Conservation (phyloP, 2,888 invertebrate species). For the Pachliopta kotzebuea region DNA sequence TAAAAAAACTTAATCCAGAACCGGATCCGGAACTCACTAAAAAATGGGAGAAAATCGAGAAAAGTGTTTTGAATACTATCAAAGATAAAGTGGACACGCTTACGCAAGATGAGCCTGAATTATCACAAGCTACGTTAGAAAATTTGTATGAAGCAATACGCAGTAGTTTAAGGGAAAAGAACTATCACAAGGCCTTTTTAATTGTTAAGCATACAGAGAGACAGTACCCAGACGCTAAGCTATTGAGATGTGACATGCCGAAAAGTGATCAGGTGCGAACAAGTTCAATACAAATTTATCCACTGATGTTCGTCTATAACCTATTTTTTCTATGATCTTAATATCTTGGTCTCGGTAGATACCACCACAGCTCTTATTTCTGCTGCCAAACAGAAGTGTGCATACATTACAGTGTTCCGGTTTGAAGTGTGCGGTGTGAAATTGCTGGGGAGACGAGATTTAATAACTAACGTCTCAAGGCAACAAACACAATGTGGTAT, state of each 20-base stretch:
- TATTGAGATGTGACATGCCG: conserved; percentile 69
- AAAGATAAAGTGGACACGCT: conserved; percentile 67
- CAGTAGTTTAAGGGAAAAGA: conserved; percentile 64
- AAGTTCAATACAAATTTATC: neutral
- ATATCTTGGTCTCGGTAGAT: no score
- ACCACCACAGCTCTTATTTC: no score
- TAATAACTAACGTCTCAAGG: no score
- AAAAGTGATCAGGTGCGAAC: conserved; percentile 69
- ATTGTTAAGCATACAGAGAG: conserved; percentile 71
- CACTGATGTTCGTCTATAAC: neutral
- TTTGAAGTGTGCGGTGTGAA: no score
- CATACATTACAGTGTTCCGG: no score
- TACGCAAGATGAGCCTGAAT: conserved; percentile 70
- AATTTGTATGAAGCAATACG: conserved; percentile 69
- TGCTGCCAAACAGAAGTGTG: no score
- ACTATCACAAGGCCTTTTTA: conserved; percentile 77
- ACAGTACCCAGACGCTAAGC: conserved; percentile 69
- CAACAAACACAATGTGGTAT: no score
- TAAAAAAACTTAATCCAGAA: conserved; percentile 68
- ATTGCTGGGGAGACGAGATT: no score
- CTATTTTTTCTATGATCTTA: neutral
- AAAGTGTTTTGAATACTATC: conserved; percentile 72
- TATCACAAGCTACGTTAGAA: conserved; percentile 68
- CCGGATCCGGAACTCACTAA: conserved; percentile 67
- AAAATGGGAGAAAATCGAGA: conserved; percentile 78